Evolutionary conservation across 1,140 invertebrate genomes (phyloP).

Genomic region (Caenorhabditis brenneri): DNA sequence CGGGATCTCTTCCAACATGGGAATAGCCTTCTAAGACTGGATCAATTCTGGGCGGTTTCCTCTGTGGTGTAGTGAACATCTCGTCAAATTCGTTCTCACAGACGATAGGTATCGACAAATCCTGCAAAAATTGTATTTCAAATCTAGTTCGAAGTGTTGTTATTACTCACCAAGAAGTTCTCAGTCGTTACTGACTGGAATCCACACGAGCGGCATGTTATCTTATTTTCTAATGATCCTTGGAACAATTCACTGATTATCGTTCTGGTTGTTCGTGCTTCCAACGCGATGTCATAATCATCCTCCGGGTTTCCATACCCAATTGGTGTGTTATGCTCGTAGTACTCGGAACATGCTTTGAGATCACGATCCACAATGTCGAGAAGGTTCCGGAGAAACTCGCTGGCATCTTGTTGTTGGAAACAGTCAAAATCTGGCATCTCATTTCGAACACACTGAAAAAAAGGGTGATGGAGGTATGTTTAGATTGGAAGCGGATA

Average conservation of each 20-base stretch:
- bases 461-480: background rate
- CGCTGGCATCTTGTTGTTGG: conserved; percentile 34
- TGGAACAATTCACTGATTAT: background rate
- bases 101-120: conserved; percentile 17
- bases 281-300: background rate
- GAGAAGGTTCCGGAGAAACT: conserved; percentile 8
- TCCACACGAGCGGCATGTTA: conserved; percentile 38
- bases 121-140: too few relatives aligned
- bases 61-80: background rate
- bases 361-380: background rate
- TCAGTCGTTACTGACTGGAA: conserved; percentile 21
- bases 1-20: background rate
- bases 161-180: conserved; percentile 37
- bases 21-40: too few relatives aligned
- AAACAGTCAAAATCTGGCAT: background rate
- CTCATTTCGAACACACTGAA: conserved; percentile 33
- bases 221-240: conserved; percentile 37
- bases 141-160: too few relatives aligned
- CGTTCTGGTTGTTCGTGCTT: background rate
- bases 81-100: background rate
- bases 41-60: background rate
- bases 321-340: background rate
- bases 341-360: background rate
- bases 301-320: background rate
- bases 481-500: background rate